Percentiles rank a stretch among this genome's conserved stretches.
phyloP scores from a whole-genome alignment of 2,888 invertebrate species.

The Eupeodes latifasciatus region DNA sequence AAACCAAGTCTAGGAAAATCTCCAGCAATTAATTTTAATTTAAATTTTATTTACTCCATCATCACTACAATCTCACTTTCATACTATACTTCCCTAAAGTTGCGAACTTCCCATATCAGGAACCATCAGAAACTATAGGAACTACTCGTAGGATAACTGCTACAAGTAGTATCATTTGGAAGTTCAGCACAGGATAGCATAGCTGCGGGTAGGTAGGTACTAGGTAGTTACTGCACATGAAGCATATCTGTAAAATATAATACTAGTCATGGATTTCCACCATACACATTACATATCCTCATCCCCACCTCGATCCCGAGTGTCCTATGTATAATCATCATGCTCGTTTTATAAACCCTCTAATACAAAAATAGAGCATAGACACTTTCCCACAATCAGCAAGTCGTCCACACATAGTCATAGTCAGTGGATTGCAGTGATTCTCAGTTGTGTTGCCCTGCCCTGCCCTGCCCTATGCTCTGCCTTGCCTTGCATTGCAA shows the following conservation, averaged over 20 bases:
- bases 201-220: constrained; percentile 14
- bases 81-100: not conserved
- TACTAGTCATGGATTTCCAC: constrained; percentile 54
- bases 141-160: constrained; percentile 49
- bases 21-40: constrained; percentile 70
- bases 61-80: not conserved
- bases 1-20: constrained; percentile 58
- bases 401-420: constrained; percentile 23
- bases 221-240: not conserved
- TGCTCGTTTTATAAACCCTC: not conserved
- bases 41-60: constrained; percentile 66
- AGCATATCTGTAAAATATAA: constrained; percentile 33
- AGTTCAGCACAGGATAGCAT: constrained; percentile 7
- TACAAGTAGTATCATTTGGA: constrained; percentile 58
- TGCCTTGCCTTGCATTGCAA: not conserved
- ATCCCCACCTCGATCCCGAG: not conserved
- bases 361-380: not conserved
- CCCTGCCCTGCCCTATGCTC: too few relatives aligned
- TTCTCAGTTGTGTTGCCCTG: constrained; percentile 1
- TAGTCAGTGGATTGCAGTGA: not conserved
- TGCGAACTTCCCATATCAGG: not conserved
- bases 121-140: constrained; percentile 24
- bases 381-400: constrained; percentile 30
- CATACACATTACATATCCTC: not conserved
- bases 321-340: too few relatives aligned